These are phyloP conservation scores for Poeciliopsis paucimaculata DNA, from an alignment of 2,797 vertebrate genomes.

Conservation along the genomic window DNA sequence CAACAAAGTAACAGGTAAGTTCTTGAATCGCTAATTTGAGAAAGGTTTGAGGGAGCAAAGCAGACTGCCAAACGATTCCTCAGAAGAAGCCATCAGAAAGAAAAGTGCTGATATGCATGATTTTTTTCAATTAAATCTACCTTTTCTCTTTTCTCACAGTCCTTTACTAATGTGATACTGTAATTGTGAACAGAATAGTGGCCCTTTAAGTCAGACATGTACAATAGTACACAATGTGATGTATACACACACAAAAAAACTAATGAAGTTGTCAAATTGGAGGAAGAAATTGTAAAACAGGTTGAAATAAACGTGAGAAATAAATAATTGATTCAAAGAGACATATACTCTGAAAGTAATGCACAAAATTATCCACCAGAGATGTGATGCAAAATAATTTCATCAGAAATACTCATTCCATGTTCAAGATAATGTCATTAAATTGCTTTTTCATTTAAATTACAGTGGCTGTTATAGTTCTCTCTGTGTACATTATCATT, in stretches of 20 bases:
- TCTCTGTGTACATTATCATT: not conserved
- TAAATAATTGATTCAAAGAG: not conserved
- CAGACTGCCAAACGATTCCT: conserved; percentile 8
- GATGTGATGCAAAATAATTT: too few species aligned
- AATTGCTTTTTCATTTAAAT: not conserved
- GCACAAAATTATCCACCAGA: not conserved
- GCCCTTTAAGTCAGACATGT: not conserved
- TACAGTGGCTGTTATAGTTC: not conserved
- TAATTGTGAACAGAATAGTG: not conserved
- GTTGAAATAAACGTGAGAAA: not conserved
- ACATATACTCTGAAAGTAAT: not conserved
- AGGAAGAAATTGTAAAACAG: not conserved
- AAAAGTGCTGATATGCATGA: not conserved
- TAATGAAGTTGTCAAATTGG: not conserved
- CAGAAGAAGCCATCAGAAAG: not conserved
- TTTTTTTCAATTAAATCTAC: too few species aligned
- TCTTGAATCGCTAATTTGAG: conserved; percentile 17
- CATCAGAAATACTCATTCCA: too few species aligned
- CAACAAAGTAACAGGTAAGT: conserved; percentile 22
- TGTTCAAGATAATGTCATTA: not conserved
- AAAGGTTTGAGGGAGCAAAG: conserved; percentile 12
- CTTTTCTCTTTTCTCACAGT: not conserved
- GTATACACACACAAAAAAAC: not conserved
- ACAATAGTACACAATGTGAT: not conserved
- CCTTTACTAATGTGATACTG: not conserved